Percentiles rank a stretch among this genome's conserved stretches.
Evolutionary conservation across 2,113 vertebrate species (phyloP).

Genomic region (Pteronura brasiliensis): DNA sequence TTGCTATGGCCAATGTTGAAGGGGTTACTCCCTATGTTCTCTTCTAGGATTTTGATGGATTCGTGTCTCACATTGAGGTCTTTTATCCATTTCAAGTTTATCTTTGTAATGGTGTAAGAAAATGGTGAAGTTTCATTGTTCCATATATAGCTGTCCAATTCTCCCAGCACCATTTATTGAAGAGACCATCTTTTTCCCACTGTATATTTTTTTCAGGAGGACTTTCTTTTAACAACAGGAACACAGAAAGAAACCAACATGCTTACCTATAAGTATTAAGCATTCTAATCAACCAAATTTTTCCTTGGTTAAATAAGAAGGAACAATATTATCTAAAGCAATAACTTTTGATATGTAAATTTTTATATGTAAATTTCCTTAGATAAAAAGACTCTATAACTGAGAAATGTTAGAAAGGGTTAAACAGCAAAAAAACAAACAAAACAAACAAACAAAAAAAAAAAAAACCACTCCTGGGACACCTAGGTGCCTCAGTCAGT

Average conservation of each 20-base stretch:
- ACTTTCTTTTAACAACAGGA: neutral
- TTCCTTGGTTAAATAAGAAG: neutral
- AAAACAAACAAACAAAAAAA: too few species aligned
- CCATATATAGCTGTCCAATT: too few species aligned
- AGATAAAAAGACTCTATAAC: neutral
- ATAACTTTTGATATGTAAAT: neutral
- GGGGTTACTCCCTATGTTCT: too few species aligned
- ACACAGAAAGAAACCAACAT: neutral
- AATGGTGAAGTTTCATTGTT: too few species aligned
- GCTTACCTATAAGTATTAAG: neutral
- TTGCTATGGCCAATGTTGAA: too few species aligned
- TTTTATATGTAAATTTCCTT: neutral
- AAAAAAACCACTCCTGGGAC: neutral
- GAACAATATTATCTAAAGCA: neutral
- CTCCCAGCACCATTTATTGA: too few species aligned
- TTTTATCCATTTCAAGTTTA: too few species aligned
- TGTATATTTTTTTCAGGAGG: neutral
- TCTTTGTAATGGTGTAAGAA: too few species aligned
- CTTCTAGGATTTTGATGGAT: too few species aligned
- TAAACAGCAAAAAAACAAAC: conserved; percentile 30
- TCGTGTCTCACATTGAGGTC: too few species aligned
- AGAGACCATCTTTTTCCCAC: too few species aligned
- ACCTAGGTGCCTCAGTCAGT: neutral
- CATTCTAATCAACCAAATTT: neutral
- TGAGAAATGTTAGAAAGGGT: conserved; percentile 12